These are phyloP conservation scores for Brevipalpus yothersi DNA, from an alignment of 1,140 invertebrate genomes.

Conservation along the genomic window DNA sequence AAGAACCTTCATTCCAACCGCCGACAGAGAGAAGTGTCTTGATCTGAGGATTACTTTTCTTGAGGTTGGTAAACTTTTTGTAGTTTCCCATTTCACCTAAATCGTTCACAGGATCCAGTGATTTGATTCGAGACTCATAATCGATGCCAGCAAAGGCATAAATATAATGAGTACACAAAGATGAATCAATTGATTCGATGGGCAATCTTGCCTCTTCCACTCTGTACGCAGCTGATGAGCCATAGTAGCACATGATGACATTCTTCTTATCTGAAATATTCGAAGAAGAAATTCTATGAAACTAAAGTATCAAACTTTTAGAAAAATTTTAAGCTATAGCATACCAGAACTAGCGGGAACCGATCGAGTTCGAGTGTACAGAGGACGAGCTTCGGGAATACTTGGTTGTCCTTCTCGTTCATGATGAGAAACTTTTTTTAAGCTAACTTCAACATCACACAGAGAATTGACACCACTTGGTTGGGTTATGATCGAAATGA, in stretches of 20 bases:
- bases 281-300: background rate
- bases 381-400: background rate
- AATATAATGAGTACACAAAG: conserved; percentile 23
- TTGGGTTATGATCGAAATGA: no score
- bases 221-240: conserved; percentile 43
- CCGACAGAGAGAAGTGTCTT: conserved; percentile 43
- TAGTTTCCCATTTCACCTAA: conserved; percentile 22
- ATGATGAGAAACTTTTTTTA: background rate
- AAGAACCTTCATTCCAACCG: conserved; percentile 53
- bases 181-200: conserved; percentile 29
- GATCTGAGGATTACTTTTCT: conserved; percentile 28
- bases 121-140: conserved; percentile 24
- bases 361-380: background rate
- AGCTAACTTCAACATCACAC: background rate
- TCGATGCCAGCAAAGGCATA: conserved; percentile 36
- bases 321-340: no score
- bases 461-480: background rate
- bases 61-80: conserved; percentile 22
- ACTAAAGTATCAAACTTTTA: background rate
- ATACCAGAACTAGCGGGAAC: background rate
- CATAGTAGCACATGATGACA: conserved; percentile 33
- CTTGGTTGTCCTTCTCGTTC: background rate
- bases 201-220: conserved; percentile 33
- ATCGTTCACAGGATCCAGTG: conserved; percentile 34
- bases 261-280: background rate